Evolutionary conservation across 2,797 vertebrate species (phyloP).

Genomic region (Micromesistius poutassou): DNA sequence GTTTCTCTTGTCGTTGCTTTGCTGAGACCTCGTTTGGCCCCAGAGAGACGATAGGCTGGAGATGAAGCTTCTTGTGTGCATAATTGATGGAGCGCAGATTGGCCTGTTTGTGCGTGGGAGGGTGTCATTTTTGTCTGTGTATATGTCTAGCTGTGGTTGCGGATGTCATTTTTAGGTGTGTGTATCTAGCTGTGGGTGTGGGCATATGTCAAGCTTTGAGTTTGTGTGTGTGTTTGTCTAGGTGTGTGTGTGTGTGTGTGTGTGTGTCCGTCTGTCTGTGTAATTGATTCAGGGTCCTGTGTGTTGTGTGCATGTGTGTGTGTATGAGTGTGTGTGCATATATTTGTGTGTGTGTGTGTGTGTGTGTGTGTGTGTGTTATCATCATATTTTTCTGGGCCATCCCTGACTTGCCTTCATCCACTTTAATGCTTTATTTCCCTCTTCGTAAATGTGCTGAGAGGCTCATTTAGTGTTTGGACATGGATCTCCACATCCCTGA

Average conservation of each 20-base stretch:
- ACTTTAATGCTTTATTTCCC: slow-evolving; percentile 9
- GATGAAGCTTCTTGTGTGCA: slow-evolving; percentile 42
- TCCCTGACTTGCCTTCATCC: slow-evolving; percentile 23
- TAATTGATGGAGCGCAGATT: slow-evolving; percentile 38
- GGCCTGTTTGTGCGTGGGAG: background rate
- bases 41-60: slow-evolving; percentile 37
- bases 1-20: slow-evolving; percentile 9
- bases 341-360: background rate
- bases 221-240: background rate
- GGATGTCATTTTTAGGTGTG: background rate
- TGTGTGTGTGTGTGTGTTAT: slow-evolving; percentile 18
- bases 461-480: slow-evolving; percentile 12
- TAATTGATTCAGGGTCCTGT: too few species aligned
- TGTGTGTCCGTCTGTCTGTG: too few species aligned
- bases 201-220: slow-evolving; percentile 21
- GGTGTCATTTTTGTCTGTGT: background rate
- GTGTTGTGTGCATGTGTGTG: background rate
- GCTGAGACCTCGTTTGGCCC: slow-evolving; percentile 15
- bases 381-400: slow-evolving; percentile 54
- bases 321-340: background rate
- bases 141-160: background rate
- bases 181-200: slow-evolving; percentile 26
- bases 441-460: slow-evolving; percentile 31
- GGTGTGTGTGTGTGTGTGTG: too few species aligned
- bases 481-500: slow-evolving; percentile 1